Evolutionary conservation across 2,113 vertebrate species (phyloP).

Genomic region (Brevimyrus niger): DNA sequence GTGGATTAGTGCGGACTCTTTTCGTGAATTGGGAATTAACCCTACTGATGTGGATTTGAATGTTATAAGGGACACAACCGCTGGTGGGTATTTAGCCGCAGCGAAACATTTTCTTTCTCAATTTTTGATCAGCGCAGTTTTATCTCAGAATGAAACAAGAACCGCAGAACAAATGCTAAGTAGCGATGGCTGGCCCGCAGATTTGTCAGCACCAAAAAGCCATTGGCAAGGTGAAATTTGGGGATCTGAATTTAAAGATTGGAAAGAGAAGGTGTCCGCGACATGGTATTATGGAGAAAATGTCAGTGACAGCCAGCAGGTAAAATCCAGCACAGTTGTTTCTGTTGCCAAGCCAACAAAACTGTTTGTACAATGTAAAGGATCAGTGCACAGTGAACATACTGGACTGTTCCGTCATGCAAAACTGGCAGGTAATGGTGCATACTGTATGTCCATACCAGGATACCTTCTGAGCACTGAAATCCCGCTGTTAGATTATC

Average conservation of each 20-base stretch:
- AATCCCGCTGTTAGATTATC: slow-evolving; percentile 16
- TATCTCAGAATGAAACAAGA: slow-evolving; percentile 26
- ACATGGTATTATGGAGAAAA: slow-evolving; percentile 16
- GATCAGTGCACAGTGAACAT: slow-evolving; percentile 43
- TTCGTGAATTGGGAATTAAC: slow-evolving; percentile 42
- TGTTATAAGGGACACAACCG: slow-evolving; percentile 18
- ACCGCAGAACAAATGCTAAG: not conserved
- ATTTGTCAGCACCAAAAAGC: not conserved
- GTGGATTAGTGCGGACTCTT: slow-evolving; percentile 41
- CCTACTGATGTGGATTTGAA: not conserved
- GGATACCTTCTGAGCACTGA: slow-evolving; percentile 26
- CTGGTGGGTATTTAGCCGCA: slow-evolving; percentile 7
- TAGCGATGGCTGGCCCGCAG: slow-evolving; percentile 8
- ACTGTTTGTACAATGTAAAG: slow-evolving; percentile 30
- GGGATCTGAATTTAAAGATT: slow-evolving; percentile 20
- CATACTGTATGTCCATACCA: slow-evolving; percentile 30
- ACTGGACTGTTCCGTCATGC: slow-evolving; percentile 45
- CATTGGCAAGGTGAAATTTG: slow-evolving; percentile 45
- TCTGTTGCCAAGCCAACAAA: slow-evolving; percentile 22
- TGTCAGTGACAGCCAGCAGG: slow-evolving; percentile 24
- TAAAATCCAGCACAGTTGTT: slow-evolving; percentile 23
- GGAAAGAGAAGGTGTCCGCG: slow-evolving; percentile 26
- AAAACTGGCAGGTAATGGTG: slow-evolving; percentile 36
- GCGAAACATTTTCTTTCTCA: slow-evolving; percentile 38
- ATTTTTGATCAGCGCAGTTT: slow-evolving; percentile 27